phyloP scores from a whole-genome alignment of 2,888 invertebrate species.

The Mythimna vitellina region DNA sequence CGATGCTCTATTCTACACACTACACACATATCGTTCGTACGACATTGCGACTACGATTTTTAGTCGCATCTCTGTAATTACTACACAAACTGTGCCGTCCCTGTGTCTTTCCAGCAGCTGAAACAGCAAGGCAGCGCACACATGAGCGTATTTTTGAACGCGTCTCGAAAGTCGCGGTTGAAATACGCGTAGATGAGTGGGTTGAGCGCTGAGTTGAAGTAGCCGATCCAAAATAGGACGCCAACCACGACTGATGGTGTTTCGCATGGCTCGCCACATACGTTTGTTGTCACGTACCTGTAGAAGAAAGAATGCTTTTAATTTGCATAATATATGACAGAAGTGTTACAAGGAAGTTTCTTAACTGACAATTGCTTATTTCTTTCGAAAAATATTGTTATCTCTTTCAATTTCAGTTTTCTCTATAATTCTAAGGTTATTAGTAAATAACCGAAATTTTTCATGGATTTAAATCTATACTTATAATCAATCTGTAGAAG shows the following conservation, averaged over 20 bases:
- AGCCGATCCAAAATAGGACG: constrained; percentile 99
- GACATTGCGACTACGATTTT: constrained; percentile 61
- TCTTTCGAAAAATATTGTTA: too few relatives aligned
- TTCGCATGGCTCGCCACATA: constrained; percentile 95
- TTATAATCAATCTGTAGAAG: too few relatives aligned
- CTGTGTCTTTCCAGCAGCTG: constrained; percentile 93
- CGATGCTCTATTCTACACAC: constrained; percentile 46
- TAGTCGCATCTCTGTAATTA: constrained; percentile 69
- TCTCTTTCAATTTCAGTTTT: too few relatives aligned
- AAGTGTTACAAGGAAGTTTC: too few relatives aligned
- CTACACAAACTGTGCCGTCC: constrained; percentile 91
- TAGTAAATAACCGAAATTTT: too few relatives aligned
- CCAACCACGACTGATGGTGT: constrained; percentile 96
- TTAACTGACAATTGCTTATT: too few relatives aligned
- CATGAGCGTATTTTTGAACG: constrained; percentile 97
- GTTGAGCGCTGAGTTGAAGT: constrained; percentile 92
- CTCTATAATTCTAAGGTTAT: too few relatives aligned
- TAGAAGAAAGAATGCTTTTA: constrained; percentile 27
- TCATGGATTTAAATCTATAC: too few relatives aligned
- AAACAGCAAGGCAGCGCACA: constrained; percentile 96
- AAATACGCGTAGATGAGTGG: constrained; percentile 95
- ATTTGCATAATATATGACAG: not conserved
- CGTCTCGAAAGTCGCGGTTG: constrained; percentile 96
- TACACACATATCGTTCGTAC: constrained; percentile 53
- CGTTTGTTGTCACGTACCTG: constrained; percentile 96